Evolutionary conservation across 2,797 vertebrate species (phyloP), one percentile per base, ranked within the genome.

Genomic region (Sebastes miniatus): DNA sequence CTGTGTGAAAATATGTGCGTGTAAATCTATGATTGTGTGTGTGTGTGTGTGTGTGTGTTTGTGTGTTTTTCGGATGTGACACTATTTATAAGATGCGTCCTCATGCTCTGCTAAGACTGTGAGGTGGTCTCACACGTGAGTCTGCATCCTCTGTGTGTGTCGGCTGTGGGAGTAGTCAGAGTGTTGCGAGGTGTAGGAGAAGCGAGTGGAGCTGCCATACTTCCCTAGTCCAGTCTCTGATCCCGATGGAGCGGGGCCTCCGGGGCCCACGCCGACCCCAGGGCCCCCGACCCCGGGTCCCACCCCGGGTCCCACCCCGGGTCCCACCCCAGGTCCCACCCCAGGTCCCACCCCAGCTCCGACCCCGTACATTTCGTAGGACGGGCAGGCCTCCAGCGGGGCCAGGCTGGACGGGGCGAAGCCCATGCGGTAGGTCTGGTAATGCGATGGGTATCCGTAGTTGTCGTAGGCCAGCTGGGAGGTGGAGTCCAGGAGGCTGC

Each of bases 71-170:
- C 72, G 68, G 76, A 72, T 90, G 86, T 89, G 88, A 87, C 83
- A 36, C 91, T 91, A 92, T 93, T 89, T 90, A 89, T 88, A 92
- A 79, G 87, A 88, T 81, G 91, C 81, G 58, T 86, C 90, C 89
- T 85, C 74, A 61, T 84, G 88, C 86, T 89, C 87, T 24, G 87
- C 87, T 88, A 70, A 87, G 84, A 85, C 85, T 76, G 86, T 85
- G 87, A 88, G 83, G 82, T 76, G 75, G 29, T 75, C 89, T 97
- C 96, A 99, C 88, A 99, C 98, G 6, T 98, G 98, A 58, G 98
- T 99, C 96, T 99, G 98, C 98, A 99, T 99, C 90, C 98, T 93
- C 92, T 99, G 98, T 88, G 98, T 98, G 95, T 98, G 98, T 31
- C 98, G 94, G 88, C 92, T 95, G 94, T 98, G 97, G 85, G 97